Evolutionary conservation across 2,113 vertebrate genomes (phyloP), one percentile per base, ranked within the genome.

Genomic region (Chaetodon trifascialis): DNA sequence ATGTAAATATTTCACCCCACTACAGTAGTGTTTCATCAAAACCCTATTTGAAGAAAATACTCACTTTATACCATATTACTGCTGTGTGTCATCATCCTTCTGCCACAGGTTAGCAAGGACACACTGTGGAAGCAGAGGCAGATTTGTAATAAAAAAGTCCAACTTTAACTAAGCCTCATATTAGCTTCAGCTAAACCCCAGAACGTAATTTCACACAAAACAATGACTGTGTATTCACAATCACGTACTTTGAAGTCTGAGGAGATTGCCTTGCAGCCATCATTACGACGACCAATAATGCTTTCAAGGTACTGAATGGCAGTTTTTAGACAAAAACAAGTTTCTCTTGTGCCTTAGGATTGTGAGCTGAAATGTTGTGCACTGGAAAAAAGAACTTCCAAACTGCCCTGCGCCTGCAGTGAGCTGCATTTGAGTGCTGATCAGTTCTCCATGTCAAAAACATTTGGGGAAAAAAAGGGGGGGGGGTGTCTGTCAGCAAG

Each of bases 401-500:
- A 7, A 46, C 21, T 1, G 14, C 10, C 14, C 8, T 0, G 10
- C 56, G 59, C 49, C 54, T 49, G 46, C 42, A 52, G 77, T 30
- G n/a, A 54, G 40, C 40, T 71, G 12, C 38, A 80, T 51, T 19
- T 59, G 3, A 54, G 62, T 55, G 16, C 83, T 88, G 9, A 19
- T 7, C 14, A 15, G 44, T 68, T 60, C 84, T 89, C 72, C 51
- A 89, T 84, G 84, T 86, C 84, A 86, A n/a, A 74, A 86, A 86
- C 87, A 89, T 54, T 66, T 74, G 87, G 64, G 3, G 49, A 55
- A n/a, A 51, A 6, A 7, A 21, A 30, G n/a, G 44, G 2, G 25
- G 34, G 3, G 17, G 21, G 5, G 40, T 25, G 38, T 19, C 4
- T 11, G 11, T 40, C 52, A 55, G 58, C 11, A 0, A 40, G 21